Conservation (phyloP, 2,888 invertebrate species). For the Drosophila basisetae region DNA sequence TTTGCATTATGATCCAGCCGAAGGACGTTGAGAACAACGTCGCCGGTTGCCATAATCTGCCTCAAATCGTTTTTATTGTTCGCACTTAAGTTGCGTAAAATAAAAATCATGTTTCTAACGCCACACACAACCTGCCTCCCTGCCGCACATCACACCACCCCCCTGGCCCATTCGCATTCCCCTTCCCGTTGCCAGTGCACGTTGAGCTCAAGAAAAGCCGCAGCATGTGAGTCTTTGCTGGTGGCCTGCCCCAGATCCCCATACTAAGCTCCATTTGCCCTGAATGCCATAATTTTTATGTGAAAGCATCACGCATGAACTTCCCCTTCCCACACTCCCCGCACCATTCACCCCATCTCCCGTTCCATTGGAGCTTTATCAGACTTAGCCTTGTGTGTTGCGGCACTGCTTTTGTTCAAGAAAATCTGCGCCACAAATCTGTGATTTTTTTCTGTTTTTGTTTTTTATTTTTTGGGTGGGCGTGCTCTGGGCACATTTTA, state of each 20-base stretch:
- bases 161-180: not conserved
- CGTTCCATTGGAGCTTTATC: constrained; percentile 56
- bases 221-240: constrained; percentile 58
- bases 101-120: constrained; percentile 84
- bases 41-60: constrained; percentile 74
- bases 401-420: constrained; percentile 43
- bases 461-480: not conserved
- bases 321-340: constrained; percentile 7
- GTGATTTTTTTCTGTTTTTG: constrained; percentile 18
- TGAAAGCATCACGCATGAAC: constrained; percentile 78
- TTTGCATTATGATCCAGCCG: constrained; percentile 75
- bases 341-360: not conserved
- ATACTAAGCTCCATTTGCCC: constrained; percentile 78
- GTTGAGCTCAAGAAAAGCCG: constrained; percentile 47
- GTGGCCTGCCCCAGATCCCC: constrained; percentile 37
- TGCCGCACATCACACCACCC: not conserved
- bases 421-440: constrained; percentile 69
- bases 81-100: constrained; percentile 85
- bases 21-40: constrained; percentile 33
- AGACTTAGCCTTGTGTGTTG: constrained; percentile 60
- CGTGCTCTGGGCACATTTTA: constrained; percentile 52
- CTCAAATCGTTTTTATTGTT: constrained; percentile 83
- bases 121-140: constrained; percentile 37
- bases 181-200: not conserved
- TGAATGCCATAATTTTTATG: constrained; percentile 80